Percentiles rank a stretch among this genome's conserved stretches.
Evolutionary conservation across 2,113 vertebrate genomes (phyloP).

Genomic region (Turnix velox): DNA sequence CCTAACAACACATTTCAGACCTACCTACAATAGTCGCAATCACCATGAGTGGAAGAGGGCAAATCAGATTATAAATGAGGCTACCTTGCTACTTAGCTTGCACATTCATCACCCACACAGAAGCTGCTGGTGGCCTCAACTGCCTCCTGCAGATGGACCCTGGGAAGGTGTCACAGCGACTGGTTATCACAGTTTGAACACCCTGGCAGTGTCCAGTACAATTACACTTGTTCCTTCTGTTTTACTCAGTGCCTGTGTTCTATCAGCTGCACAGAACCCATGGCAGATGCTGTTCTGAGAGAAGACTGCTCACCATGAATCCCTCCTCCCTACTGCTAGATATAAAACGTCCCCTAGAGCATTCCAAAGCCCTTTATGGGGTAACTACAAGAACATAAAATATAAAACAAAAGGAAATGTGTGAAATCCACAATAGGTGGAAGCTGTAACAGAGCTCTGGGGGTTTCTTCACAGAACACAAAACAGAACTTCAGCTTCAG

Average conservation of each 20-base stretch:
- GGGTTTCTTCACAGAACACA: not conserved
- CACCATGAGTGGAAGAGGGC: not conserved
- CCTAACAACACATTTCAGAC: not conserved
- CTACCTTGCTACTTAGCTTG: not conserved
- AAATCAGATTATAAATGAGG: not conserved
- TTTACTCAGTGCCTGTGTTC: not conserved
- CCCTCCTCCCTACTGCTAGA: not conserved
- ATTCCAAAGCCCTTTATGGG: not conserved
- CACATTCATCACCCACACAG: too few relatives aligned
- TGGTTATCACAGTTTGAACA: not conserved
- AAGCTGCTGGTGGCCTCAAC: not conserved
- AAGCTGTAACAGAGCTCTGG: rapidly evolving
- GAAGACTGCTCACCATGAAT: not conserved
- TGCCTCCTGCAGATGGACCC: too few relatives aligned
- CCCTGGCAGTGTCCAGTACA: not conserved
- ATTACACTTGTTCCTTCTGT: not conserved
- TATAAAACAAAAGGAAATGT: not conserved
- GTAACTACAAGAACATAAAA: not conserved
- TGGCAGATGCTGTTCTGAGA: too few relatives aligned
- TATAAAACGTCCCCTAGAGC: not conserved
- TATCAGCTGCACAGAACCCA: not conserved
- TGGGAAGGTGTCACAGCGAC: not conserved
- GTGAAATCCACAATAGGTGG: not conserved
- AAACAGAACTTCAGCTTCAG: not conserved
- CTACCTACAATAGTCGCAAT: not conserved